Base-by-base conservation (phyloP, 2,888 invertebrate genomes). In the Cristatella mucedo region DNA sequence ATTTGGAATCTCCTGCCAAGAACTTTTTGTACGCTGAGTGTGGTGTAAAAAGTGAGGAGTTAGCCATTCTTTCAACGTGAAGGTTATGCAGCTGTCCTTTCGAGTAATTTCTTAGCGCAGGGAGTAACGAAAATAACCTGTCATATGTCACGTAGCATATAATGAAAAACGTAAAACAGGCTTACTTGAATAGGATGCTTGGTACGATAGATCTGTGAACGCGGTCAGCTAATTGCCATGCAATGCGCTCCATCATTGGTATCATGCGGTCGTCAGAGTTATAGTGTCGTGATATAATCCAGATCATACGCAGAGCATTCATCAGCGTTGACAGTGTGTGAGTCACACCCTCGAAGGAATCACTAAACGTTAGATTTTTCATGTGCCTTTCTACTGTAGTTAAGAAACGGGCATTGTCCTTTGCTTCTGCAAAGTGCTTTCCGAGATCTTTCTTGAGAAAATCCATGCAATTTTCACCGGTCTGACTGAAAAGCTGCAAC, bases 361-460 rank as follows among this genome's bases (percentile, higher is more conserved):
- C n/a, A n/a, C 36, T 29, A 36, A 21, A 36, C 7, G 36, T 36
- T 20, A 36, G 22, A n/a, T 36, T 36, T 16, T 36, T 36, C 36
- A 36, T 36, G 22, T 36, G 36, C 3, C 36, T 20, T 4, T 21
- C 36, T 4, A 36, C 21, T 7, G 36, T 36, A 21, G 13, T 36
- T 4, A 36, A 16, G 13, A 36, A 36, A 15, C 36, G n/a, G 4
- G 36, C 36, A 36, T 36, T 36, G 36, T 36, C 36, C 18, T 36
- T 36, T 15, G 36, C 36, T 18, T 20, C 36, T n/a, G 18, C 13
- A 13, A 36, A 36, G 22, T 21, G 16, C 36, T n/a, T 36, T 22
- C 26, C 24, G 22, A 36, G 22, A 26, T 36, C 36, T 11, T 36
- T 13, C 9, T 26, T 22, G 16, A 36, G 36, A n/a, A n/a, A n/a